phyloP scores from a whole-genome alignment of 2,797 vertebrate genomes.

The Macrochelys suwanniensis region DNA sequence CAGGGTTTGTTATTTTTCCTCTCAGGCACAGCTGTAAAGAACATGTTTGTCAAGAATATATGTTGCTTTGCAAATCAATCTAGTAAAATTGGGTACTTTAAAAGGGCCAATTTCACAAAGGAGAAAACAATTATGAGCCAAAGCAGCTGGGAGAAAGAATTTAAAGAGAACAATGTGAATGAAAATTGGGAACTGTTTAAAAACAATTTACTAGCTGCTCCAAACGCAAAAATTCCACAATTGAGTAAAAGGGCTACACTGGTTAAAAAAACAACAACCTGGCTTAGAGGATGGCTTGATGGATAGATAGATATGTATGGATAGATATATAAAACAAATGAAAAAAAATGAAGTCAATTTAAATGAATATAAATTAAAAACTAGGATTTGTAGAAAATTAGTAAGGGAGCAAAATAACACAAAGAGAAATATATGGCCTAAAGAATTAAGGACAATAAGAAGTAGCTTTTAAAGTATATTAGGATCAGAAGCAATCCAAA shows the following conservation, averaged over 20 bases:
- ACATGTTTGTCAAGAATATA: background rate
- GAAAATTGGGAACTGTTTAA: background rate
- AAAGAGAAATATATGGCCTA: background rate
- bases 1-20: background rate
- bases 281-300: background rate
- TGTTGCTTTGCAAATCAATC: background rate
- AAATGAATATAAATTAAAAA: background rate
- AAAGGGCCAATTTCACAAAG: background rate
- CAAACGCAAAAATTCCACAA: background rate
- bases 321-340: background rate
- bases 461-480: background rate
- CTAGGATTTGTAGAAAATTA: background rate
- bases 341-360: background rate
- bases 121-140: background rate
- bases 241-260: background rate
- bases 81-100: background rate
- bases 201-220: background rate
- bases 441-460: background rate
- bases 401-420: background rate
- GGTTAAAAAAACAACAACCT: background rate
- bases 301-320: background rate
- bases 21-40: background rate
- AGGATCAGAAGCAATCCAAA: background rate
- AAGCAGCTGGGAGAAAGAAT: background rate
- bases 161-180: background rate